phyloP scores from a whole-genome alignment of 2,113 vertebrate species.

The Cottus gobio region DNA sequence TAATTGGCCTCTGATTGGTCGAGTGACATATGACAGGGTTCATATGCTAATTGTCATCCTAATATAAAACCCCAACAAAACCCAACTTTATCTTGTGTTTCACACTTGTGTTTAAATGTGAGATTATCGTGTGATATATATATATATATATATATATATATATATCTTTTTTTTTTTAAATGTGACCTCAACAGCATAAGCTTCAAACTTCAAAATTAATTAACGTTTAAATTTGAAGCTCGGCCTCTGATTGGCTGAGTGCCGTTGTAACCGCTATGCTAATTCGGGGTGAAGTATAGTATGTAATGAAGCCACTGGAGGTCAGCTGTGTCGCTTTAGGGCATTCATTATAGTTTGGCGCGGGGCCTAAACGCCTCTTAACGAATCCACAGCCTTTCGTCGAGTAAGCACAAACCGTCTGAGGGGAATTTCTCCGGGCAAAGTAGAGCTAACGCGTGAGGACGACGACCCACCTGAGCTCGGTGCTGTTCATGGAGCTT shows the following conservation, averaged over 20 bases:
- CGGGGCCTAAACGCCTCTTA: background rate
- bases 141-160: no score
- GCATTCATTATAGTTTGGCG: background rate
- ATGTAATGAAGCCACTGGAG: background rate
- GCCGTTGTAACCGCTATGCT: background rate
- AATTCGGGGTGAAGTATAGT: no score
- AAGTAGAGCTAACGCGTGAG: background rate
- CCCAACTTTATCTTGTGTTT: background rate
- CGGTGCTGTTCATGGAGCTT: background rate
- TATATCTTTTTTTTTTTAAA: background rate
- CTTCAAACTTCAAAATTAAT: no score
- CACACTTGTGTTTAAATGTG: background rate
- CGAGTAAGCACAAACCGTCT: background rate
- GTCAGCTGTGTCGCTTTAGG: background rate
- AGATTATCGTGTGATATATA: background rate
- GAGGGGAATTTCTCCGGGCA: background rate
- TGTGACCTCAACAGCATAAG: background rate
- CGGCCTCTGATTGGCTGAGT: conserved; percentile 2
- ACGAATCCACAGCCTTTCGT: background rate
- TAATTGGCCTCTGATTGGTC: background rate
- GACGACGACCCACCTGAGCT: background rate
- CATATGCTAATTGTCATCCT: background rate
- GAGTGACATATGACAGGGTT: background rate
- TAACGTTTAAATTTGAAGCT: background rate
- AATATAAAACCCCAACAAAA: background rate